Percentiles rank a stretch among this genome's conserved stretches.
Conservation (phyloP, 2,113 vertebrate genomes). For the Cololabis saira region DNA sequence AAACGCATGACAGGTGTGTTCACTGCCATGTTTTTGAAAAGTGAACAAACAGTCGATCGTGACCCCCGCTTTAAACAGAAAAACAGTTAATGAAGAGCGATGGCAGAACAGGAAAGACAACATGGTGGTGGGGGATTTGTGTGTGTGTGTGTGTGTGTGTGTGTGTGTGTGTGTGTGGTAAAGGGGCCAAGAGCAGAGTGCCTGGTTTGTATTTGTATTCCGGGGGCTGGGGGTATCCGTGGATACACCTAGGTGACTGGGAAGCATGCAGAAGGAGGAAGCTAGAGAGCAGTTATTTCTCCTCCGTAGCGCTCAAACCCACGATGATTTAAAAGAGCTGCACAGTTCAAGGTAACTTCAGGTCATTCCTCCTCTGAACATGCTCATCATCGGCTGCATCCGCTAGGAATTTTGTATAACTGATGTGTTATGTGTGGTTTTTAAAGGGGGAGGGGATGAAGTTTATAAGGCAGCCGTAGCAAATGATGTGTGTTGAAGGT, state of each 20-base stretch:
- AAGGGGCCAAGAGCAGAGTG: conserved; percentile 69
- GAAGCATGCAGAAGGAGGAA: conserved; percentile 87
- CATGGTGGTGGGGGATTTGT: conserved; percentile 37
- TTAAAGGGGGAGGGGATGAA: too few species aligned
- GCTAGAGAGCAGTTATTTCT: conserved; percentile 75
- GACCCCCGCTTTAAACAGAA: conserved; percentile 81
- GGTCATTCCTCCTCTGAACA: conserved; percentile 62
- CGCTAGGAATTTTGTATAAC: neutral
- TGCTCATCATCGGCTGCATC: conserved; percentile 22
- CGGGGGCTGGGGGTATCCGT: conserved; percentile 85
- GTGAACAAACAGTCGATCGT: conserved; percentile 75
- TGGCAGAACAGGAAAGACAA: conserved; percentile 57
- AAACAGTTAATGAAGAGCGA: conserved; percentile 71
- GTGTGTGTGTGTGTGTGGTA: conserved; percentile 39
- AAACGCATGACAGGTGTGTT: conserved; percentile 25
- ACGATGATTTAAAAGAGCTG: conserved; percentile 73
- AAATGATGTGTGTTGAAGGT: too few species aligned
- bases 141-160: conserved; percentile 20
- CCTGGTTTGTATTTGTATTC: conserved; percentile 88
- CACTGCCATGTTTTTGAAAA: conserved; percentile 43
- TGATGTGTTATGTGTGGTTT: neutral
- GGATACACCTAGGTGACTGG: conserved; percentile 91
- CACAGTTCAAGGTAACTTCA: conserved; percentile 67
- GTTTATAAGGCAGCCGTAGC: too few species aligned
- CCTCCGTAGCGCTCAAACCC: conserved; percentile 75